Evolutionary conservation across 53 echinoderm and acorn worm species (phyloP).

Genomic region (Hippasteria phrygiana): DNA sequence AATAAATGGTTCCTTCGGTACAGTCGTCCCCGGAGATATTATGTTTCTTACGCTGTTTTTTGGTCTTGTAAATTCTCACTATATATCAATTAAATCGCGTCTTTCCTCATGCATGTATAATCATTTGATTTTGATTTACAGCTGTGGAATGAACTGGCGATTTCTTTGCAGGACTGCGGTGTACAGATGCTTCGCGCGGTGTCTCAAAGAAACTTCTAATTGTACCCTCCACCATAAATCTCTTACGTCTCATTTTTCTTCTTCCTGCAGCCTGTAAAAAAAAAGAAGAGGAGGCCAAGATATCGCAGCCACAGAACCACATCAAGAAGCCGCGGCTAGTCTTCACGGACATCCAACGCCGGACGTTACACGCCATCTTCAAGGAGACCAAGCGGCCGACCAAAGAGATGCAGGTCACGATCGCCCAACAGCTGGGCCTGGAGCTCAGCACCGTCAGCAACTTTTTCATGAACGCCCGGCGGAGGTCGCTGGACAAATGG

Average conservation of each 20-base stretch:
- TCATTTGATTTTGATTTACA: too few species aligned
- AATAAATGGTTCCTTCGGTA: too few species aligned
- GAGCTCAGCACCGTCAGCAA: conserved; percentile 99
- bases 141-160: too few species aligned
- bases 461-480: conserved; percentile 99
- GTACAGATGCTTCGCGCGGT: too few species aligned
- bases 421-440: conserved; percentile 96
- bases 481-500: conserved; percentile 98
- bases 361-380: conserved; percentile 99
- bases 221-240: too few species aligned
- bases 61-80: too few species aligned
- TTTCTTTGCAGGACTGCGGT: too few species aligned
- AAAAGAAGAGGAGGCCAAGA: conserved; percentile 97
- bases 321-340: conserved; percentile 98
- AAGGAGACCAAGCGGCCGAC: conserved; percentile 99
- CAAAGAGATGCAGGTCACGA: conserved; percentile 98
- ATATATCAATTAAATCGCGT: too few species aligned
- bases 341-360: conserved; percentile 97
- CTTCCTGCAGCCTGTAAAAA: conserved; percentile 92
- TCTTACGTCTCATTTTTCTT: neutral
- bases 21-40: too few species aligned
- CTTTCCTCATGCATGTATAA: too few species aligned
- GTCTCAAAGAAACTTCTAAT: too few species aligned
- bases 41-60: too few species aligned
- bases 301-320: conserved; percentile 80